Evolutionary conservation across 2,888 invertebrate species (phyloP).

Genomic region (Cantharis flavilabris): DNA sequence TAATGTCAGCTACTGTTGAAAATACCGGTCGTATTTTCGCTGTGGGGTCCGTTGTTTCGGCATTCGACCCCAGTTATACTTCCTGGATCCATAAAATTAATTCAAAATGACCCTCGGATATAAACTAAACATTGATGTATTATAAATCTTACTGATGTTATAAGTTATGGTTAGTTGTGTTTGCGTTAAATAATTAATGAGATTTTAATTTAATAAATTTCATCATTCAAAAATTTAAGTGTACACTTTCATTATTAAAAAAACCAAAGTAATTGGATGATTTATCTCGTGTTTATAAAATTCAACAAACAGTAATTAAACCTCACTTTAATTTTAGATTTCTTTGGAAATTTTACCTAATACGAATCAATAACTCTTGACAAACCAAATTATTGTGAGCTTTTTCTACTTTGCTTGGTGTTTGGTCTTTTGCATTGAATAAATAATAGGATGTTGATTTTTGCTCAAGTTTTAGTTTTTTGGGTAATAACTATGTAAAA

Average conservation of each 20-base stretch:
- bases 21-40: conserved; percentile 34
- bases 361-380: not conserved
- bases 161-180: not conserved
- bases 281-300: not conserved
- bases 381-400: too few relatives aligned
- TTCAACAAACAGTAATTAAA: not conserved
- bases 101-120: conserved; percentile 29
- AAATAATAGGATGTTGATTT: not conserved
- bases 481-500: not conserved
- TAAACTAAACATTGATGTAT: conserved; percentile 20
- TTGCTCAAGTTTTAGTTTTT: not conserved
- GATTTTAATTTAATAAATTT: not conserved
- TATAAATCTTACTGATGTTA: not conserved
- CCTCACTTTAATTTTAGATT: too few relatives aligned
- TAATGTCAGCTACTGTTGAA: conserved; percentile 35
- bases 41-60: conserved; percentile 38
- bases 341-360: too few relatives aligned
- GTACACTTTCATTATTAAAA: not conserved
- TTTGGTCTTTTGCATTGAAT: too few relatives aligned
- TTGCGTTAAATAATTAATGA: not conserved
- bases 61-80: conserved; percentile 32
- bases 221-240: not conserved
- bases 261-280: not conserved
- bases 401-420: too few relatives aligned
- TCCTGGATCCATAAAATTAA: conserved; percentile 38